Base-by-base conservation (phyloP, 2,797 vertebrate species). In the Lutjanus campechanus region DNA sequence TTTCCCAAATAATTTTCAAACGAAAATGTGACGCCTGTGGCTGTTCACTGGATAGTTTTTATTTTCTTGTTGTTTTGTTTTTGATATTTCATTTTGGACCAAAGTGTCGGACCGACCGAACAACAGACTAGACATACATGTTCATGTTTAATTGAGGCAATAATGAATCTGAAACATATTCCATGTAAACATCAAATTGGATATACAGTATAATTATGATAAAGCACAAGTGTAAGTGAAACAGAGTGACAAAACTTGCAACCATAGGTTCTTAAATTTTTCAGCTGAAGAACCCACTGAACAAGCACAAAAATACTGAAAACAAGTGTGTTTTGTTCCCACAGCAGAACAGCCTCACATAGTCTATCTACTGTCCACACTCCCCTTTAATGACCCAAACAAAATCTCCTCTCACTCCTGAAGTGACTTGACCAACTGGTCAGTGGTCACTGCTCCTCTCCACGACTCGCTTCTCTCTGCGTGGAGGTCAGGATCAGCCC, bases 361-460 rank as follows among this genome's bases (percentile, higher is more conserved):
- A 51, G 36, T 55, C 51, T 29, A 17, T 54, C 61, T 71, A 69
- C 75, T 54, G 51, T 69, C 68, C 74, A 84, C 58, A 66, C 77
- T 79, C 66, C 71, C 61, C 36, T 65, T 53, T 69, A 81, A 79
- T 70, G 41, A 77, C 65, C 80, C 58, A 71, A 69, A 83, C 71
- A 84, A 63, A 56, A 43, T 58, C 51, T 43, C 76, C 76, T 69
- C 79, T 84, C 69, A 22, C 72, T 72, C 75, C 82, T 68, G 40
- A 91, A 90, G 71, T 78, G 88, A 88, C 81, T 82, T 15, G 46
- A 91, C 79, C 94, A 94, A 93, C 92, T 93, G 93, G 84, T 83
- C 49, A 29, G 49, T 29, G 61, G 19, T 73, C 73, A 10, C 43
- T 15, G 40, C 68, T 65, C 64, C 7, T 16, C 69, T 80, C 60